Conservation (phyloP, 2,797 vertebrate species). For the Amblyopsis hoosieri region DNA sequence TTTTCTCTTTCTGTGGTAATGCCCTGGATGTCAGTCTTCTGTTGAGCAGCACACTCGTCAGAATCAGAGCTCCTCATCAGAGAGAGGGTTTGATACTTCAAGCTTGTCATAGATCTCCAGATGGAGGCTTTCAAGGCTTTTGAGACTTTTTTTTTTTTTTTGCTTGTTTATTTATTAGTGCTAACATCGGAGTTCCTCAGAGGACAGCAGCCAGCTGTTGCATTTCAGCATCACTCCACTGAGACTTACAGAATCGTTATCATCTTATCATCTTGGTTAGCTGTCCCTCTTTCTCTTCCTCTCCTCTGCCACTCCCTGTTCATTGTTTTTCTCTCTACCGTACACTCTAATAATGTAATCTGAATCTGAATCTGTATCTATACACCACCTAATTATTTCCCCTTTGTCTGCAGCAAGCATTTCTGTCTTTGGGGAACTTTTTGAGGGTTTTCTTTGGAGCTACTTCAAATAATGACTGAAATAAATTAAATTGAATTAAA, state of each 20-base stretch:
- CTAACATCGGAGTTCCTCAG: conserved; percentile 70
- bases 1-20: conserved; percentile 45
- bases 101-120: conserved; percentile 76
- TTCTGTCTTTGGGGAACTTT: background rate
- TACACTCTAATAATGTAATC: too few species aligned
- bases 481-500: background rate
- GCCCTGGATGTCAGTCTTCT: conserved; percentile 56
- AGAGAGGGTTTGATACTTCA: conserved; percentile 61
- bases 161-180: conserved; percentile 76
- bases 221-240: conserved; percentile 66
- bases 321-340: background rate
- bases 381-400: background rate
- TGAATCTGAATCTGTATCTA: too few species aligned
- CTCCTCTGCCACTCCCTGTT: conserved; percentile 1
- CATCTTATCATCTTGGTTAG: conserved; percentile 51
- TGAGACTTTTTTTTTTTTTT: conserved; percentile 42
- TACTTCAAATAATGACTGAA: conserved; percentile 1
- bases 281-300: conserved; percentile 52
- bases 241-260: conserved; percentile 63
- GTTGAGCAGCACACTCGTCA: conserved; percentile 60
- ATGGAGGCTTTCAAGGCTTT: conserved; percentile 67
- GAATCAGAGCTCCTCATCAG: conserved; percentile 60
- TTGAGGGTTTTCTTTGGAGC: background rate
- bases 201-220: conserved; percentile 79
- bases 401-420: conserved; percentile 6